Conservation (phyloP, 92 coral and sea anemone species). For the Parazoanthus swiftii region DNA sequence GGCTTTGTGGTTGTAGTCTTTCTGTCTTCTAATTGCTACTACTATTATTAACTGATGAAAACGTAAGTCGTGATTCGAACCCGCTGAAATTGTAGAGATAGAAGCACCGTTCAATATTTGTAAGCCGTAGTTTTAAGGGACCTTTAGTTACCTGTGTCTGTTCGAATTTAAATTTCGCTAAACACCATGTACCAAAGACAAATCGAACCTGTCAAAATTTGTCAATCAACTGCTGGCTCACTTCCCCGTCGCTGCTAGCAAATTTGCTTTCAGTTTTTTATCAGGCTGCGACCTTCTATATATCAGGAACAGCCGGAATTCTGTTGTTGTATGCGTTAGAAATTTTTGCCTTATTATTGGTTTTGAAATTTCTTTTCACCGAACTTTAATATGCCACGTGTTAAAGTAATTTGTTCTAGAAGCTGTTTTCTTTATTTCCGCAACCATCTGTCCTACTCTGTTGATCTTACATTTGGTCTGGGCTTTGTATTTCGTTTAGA, state of each 20-base stretch:
- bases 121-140: not conserved
- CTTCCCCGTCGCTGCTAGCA: too few relatives aligned
- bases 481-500: not conserved
- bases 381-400: constrained; percentile 29
- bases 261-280: not conserved
- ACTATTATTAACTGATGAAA: not conserved
- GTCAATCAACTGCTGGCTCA: not conserved
- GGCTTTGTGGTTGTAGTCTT: not conserved
- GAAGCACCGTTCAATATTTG: not conserved
- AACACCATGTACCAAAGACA: not conserved
- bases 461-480: not conserved
- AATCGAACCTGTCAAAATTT: not conserved
- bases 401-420: constrained; percentile 6
- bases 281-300: not conserved
- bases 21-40: not conserved
- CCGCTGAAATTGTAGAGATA: not conserved
- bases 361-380: constrained; percentile 22
- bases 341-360: not conserved
- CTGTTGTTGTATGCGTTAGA: not conserved
- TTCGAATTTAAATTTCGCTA: not conserved
- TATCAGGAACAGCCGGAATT: not conserved
- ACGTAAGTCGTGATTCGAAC: not conserved
- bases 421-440: not conserved
- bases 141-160: not conserved
- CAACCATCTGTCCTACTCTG: constrained; percentile 12